These are phyloP conservation scores for Uria aalge DNA, from an alignment of 2,113 vertebrate species.

Conservation along the genomic window DNA sequence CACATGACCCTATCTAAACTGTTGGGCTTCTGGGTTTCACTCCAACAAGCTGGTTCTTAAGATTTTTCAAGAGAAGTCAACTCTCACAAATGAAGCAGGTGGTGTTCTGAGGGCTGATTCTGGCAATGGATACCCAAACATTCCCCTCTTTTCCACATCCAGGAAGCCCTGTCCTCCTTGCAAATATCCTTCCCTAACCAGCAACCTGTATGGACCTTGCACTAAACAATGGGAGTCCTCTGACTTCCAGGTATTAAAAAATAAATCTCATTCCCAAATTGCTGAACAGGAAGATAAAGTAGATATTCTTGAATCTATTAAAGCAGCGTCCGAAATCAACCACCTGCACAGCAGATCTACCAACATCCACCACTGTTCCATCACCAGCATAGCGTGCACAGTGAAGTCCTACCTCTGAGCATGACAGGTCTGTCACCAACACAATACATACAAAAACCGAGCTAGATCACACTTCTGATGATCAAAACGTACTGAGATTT, in stretches of 20 bases:
- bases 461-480: neutral
- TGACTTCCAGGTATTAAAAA: neutral
- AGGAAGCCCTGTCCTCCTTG: neutral
- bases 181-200: neutral
- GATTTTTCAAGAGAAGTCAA: neutral
- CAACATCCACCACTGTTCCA: neutral
- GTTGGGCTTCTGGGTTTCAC: neutral
- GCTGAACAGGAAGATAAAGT: neutral
- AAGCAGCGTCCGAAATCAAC: neutral
- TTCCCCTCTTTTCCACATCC: neutral
- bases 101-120: neutral
- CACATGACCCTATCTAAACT: neutral
- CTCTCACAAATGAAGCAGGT: neutral
- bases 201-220: neutral
- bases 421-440: neutral
- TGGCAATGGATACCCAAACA: neutral
- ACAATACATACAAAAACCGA: neutral
- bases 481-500: neutral
- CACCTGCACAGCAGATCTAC: neutral
- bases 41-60: neutral
- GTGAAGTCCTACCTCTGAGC: neutral
- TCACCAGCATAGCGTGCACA: fast-evolving
- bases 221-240: neutral
- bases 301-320: neutral
- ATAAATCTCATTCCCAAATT: neutral